phyloP scores from a whole-genome alignment of 2,888 invertebrate genomes.

The Perizoma affinitatum region DNA sequence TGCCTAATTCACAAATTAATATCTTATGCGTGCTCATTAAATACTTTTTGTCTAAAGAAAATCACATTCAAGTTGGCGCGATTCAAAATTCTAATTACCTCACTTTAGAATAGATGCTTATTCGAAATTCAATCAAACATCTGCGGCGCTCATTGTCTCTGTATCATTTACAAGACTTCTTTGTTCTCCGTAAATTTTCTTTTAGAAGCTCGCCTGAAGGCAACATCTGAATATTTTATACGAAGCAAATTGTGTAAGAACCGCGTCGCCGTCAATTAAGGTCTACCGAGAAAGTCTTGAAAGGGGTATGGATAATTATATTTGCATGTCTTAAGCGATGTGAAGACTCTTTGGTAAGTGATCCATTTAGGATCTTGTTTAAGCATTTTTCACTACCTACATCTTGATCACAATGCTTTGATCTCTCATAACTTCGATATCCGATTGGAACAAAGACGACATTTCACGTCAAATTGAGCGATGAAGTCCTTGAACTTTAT shows the following conservation, averaged over 20 bases:
- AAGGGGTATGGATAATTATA: slow-evolving; percentile 42
- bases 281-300: slow-evolving; percentile 32
- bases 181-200: slow-evolving; percentile 51
- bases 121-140: slow-evolving; percentile 43
- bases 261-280: slow-evolving; percentile 47
- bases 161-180: slow-evolving; percentile 38
- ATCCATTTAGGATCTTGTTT: slow-evolving; percentile 33
- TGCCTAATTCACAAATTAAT: no score
- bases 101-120: slow-evolving; percentile 20
- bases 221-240: slow-evolving; percentile 47
- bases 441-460: slow-evolving; percentile 22
- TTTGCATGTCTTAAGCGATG: slow-evolving; percentile 38
- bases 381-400: slow-evolving; percentile 13
- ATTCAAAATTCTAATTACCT: slow-evolving; percentile 29
- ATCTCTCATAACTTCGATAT: slow-evolving; percentile 9
- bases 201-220: slow-evolving; percentile 33
- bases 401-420: slow-evolving; percentile 8
- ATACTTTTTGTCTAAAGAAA: not conserved
- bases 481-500: slow-evolving; percentile 50
- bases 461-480: slow-evolving; percentile 22
- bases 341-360: slow-evolving; percentile 25
- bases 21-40: no score
- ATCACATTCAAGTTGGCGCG: slow-evolving; percentile 16
- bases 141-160: slow-evolving; percentile 44
- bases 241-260: slow-evolving; percentile 41